Conservation (phyloP, 2,888 invertebrate species). For the Drosophila mimica region DNA sequence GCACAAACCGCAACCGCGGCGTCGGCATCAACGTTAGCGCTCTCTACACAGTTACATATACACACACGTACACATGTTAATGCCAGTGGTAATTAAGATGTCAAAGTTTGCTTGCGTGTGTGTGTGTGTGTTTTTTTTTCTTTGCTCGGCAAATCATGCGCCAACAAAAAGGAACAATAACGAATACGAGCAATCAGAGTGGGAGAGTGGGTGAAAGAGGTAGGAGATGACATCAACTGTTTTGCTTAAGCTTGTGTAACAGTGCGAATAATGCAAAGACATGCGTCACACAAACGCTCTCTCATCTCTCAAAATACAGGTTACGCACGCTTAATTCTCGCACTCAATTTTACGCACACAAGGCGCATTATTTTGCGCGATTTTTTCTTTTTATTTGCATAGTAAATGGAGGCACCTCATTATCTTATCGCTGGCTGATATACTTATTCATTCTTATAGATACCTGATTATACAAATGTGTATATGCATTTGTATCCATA, state of each 20-base stretch:
- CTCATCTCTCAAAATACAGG: not conserved
- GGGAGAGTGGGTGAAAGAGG: not conserved
- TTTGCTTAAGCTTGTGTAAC: constrained; percentile 46
- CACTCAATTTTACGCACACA: not conserved
- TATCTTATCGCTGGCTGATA: constrained; percentile 45
- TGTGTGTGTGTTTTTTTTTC: constrained; percentile 6
- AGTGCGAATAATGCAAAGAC: constrained; percentile 13
- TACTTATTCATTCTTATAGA: constrained; percentile 27
- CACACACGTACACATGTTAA: not conserved
- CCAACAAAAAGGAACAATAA: constrained; percentile 14
- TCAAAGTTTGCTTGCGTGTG: constrained; percentile 5
- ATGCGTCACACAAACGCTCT: not conserved
- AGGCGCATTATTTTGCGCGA: not conserved
- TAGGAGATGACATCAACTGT: constrained; percentile 4
- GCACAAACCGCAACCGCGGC: constrained; percentile 26
- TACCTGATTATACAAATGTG: not conserved
- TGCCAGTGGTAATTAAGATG: constrained; percentile 46
- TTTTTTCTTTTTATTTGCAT: constrained; percentile 9
- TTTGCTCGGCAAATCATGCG: constrained; percentile 23
- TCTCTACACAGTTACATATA: not conserved
- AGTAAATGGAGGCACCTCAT: constrained; percentile 1
- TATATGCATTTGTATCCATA: too few species aligned
- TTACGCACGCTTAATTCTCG: not conserved
- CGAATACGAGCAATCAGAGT: not conserved
- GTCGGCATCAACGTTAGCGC: not conserved